Base-by-base conservation (phyloP, 1,140 invertebrate genomes). In the Octopus sinensis region DNA sequence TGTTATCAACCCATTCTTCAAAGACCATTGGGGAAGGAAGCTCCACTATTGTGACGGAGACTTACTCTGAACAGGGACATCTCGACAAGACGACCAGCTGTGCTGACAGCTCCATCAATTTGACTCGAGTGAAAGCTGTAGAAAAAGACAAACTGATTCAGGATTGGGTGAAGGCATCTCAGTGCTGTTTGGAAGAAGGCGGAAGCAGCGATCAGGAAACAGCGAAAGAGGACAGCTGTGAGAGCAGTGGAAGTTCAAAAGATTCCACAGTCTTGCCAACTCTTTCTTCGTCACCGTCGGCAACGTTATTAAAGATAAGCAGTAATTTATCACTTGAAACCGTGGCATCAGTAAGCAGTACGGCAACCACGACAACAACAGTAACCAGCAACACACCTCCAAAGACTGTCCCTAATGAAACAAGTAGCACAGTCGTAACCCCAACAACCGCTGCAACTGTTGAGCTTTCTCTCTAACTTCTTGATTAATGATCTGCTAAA, bases 1-100 rank as follows among this genome's bases (percentile, higher is more conserved):
- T 84, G 3, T 84, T 88, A 79, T 90, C 87, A 17, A 87, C 87
- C 10, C 87, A 88, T 82, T 89, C 89, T 0, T 87, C 88, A 9
- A 82, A 82, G 30, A 87, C 86, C 4, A 76, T 88, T 76, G 88
- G 87, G 2, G 87, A 87, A 53, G 82, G 84, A 12, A 88, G 84
- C 78, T 80, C 85, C 1, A 83, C 84, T 4, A 77, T 84, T 10
- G 76, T 84, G 6, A 79, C 82, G 10, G 82, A 83, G 23, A 54
- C 75, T 12, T 83, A 77, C 54, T 77, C 76, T 51, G 82, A 82
- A 17, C 54, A 80, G 30, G 80, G 68, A 7, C 81, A 79, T 76
- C 80, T 80, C 23, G 83, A 80, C 17, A 84, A 79, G 5, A 83
- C 84, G 4, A 83, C 82, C 76, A 83, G 73, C 0, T 73, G 68